Evolutionary conservation across 2,888 invertebrate genomes (phyloP).

Genomic region (Heteromurus nitidus): DNA sequence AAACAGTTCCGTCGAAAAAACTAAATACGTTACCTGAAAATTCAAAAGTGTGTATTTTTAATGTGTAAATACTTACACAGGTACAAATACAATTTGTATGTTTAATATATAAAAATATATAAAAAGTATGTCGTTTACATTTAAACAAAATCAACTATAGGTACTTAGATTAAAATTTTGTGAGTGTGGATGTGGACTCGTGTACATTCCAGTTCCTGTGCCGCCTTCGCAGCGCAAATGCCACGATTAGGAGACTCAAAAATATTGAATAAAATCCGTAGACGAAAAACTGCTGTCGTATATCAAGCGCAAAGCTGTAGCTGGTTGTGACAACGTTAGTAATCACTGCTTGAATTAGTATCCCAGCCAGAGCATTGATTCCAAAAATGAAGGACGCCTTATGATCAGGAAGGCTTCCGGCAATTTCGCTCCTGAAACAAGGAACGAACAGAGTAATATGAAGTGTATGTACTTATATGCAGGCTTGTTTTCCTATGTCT

Average conservation of each 20-base stretch:
- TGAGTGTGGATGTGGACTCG: background rate
- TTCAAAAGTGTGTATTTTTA: background rate
- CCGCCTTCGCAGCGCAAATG: slow-evolving; percentile 21
- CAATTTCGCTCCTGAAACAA: slow-evolving; percentile 30
- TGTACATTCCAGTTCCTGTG: slow-evolving; percentile 12
- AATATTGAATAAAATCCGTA: slow-evolving; percentile 37
- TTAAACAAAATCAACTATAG: no score
- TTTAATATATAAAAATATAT: background rate
- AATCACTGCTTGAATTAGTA: slow-evolving; percentile 38
- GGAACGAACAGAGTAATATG: background rate
- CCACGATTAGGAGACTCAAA: slow-evolving; percentile 28
- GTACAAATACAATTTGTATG: background rate
- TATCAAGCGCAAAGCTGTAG: slow-evolving; percentile 23
- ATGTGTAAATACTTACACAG: background rate
- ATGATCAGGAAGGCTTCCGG: slow-evolving; percentile 37
- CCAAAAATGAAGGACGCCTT: slow-evolving; percentile 51
- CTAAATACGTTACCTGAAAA: no score
- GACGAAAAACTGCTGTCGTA: slow-evolving; percentile 36
- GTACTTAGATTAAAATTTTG: background rate
- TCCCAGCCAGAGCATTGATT: slow-evolving; percentile 35
- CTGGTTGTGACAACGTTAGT: slow-evolving; percentile 31
- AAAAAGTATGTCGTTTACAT: no score
- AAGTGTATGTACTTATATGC: background rate
- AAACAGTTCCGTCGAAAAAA: no score
- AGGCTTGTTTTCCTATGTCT: background rate